A percentile compares a stretch with the other conserved stretches of the same genome.
Evolutionary conservation across 1,140 invertebrate species (phyloP).

Genomic region (Saccostrea cuccullata): DNA sequence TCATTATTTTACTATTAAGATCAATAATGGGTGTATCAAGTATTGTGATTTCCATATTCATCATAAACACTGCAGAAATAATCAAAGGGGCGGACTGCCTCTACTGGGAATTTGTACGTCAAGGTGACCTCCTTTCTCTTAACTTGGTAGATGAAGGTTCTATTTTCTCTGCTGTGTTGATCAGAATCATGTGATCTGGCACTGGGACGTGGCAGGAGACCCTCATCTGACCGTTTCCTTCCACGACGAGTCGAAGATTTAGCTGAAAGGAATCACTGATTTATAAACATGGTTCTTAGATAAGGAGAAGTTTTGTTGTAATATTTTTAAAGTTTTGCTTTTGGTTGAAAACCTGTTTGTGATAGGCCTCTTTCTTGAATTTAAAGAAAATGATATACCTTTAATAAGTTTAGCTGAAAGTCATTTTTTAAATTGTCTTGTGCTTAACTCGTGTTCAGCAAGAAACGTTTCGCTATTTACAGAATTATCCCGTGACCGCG

Average conservation of each 20-base stretch:
- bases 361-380: background rate
- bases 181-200: constrained; percentile 12
- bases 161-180: constrained; percentile 6
- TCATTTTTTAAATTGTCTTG: too few relatives aligned
- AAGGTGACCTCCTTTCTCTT: background rate
- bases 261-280: too few relatives aligned
- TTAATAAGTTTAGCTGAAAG: too few relatives aligned
- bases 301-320: too few relatives aligned
- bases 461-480: background rate
- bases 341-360: background rate
- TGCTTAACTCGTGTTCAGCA: background rate
- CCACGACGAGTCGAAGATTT: background rate
- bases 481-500: background rate
- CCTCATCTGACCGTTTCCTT: constrained; percentile 4
- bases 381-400: too few relatives aligned
- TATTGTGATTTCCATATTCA: constrained; percentile 25
- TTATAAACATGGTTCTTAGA: background rate
- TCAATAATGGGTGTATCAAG: background rate
- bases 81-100: constrained; percentile 1
- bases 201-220: constrained; percentile 2
- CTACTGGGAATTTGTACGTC: background rate
- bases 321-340: too few relatives aligned
- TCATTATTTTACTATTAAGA: too few relatives aligned
- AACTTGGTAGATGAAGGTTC: background rate
- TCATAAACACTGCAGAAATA: background rate